These are phyloP conservation scores for Sebastes matsubarae DNA, from an alignment of 2,797 vertebrate genomes.

Conservation along the genomic window DNA sequence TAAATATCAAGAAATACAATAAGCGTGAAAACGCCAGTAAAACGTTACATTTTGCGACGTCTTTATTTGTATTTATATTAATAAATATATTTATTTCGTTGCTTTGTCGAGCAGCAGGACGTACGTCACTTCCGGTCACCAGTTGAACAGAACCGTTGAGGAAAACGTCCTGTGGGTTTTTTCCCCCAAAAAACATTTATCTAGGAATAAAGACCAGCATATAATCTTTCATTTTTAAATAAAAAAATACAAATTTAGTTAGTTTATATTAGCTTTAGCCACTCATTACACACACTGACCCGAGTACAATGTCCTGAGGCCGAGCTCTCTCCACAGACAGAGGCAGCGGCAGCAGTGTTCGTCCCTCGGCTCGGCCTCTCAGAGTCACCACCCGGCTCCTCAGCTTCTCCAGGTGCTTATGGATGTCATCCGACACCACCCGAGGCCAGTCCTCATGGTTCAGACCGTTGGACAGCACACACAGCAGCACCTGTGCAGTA, in stretches of 20 bases:
- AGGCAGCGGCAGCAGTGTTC: conserved; percentile 72
- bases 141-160: neutral
- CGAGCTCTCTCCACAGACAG: conserved; percentile 74
- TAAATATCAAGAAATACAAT: neutral
- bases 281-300: conserved; percentile 47
- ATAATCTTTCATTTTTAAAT: neutral
- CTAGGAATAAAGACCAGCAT: neutral
- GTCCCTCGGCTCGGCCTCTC: conserved; percentile 75
- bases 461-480: conserved; percentile 79
- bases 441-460: conserved; percentile 80
- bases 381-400: conserved; percentile 74
- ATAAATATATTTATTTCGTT: neutral
- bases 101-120: neutral
- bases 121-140: neutral
- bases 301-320: conserved; percentile 50
- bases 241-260: neutral
- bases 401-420: conserved; percentile 75
- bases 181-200: neutral
- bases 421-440: conserved; percentile 77
- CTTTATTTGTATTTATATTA: neutral
- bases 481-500: conserved; percentile 73
- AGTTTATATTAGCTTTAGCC: neutral
- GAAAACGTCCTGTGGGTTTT: neutral
- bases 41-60: neutral
- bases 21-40: neutral